Evolutionary conservation across 2,113 vertebrate genomes (phyloP).

Genomic region (Sula dactylatra): DNA sequence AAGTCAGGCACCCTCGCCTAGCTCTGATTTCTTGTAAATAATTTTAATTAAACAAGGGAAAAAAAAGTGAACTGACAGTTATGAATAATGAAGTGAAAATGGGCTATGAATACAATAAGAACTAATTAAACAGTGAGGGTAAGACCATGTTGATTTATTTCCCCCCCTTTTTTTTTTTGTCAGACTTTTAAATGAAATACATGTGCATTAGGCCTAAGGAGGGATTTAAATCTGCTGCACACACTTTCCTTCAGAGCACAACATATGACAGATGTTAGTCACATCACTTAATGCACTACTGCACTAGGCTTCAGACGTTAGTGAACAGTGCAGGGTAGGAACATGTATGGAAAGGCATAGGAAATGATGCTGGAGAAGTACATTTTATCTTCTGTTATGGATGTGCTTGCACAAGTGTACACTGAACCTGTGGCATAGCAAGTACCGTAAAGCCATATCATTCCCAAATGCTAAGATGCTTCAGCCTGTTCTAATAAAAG

Average conservation of each 20-base stretch:
- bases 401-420: not conserved
- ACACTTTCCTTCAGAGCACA: not conserved
- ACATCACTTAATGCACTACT: not conserved
- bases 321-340: not conserved
- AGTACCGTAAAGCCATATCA: not conserved
- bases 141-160: slow-evolving; percentile 11
- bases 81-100: slow-evolving; percentile 52
- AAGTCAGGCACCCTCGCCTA: not conserved
- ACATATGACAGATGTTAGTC: slow-evolving; percentile 15
- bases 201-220: slow-evolving; percentile 25
- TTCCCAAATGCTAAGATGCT: slow-evolving; percentile 17
- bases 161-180: not conserved
- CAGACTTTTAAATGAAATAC: slow-evolving; percentile 54
- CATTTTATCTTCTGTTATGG: not conserved
- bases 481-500: slow-evolving; percentile 22
- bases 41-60: slow-evolving; percentile 45
- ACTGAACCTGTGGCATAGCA: not conserved
- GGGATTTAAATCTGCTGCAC: slow-evolving; percentile 29
- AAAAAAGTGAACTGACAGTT: slow-evolving; percentile 18
- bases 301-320: not conserved
- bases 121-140: slow-evolving; percentile 50
- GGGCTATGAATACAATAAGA: slow-evolving; percentile 38
- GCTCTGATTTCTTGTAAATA: slow-evolving; percentile 33
- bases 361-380: not conserved
- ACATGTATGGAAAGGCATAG: not conserved